These are phyloP conservation scores for Deroplatys truncata DNA, from an alignment of 2,888 invertebrate genomes.

Conservation along the genomic window DNA sequence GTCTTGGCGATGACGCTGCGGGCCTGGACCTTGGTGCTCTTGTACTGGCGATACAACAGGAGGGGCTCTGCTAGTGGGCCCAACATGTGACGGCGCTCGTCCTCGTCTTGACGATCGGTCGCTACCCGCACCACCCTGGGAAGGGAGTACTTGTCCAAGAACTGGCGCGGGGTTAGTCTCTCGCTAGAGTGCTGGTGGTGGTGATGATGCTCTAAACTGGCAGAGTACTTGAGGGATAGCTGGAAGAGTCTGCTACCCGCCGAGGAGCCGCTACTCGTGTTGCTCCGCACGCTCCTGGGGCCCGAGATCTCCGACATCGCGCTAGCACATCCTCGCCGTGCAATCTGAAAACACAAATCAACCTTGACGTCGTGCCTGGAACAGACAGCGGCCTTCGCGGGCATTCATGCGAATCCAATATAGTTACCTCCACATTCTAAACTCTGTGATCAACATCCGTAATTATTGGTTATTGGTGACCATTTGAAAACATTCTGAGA, in stretches of 20 bases:
- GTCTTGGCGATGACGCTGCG: constrained; percentile 43
- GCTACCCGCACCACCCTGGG: constrained; percentile 58
- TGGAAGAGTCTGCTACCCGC: neutral
- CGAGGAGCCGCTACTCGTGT: neutral
- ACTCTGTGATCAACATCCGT: neutral
- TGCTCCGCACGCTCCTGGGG: neutral
- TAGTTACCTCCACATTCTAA: neutral
- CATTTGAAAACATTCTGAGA: neutral
- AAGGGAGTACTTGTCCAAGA: constrained; percentile 58
- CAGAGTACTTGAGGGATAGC: neutral
- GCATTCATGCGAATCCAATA: neutral
- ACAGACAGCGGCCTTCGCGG: neutral
- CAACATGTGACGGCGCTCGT: neutral
- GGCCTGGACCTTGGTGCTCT: constrained; percentile 60
- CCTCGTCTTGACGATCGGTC: constrained; percentile 32
- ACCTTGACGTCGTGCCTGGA: neutral
- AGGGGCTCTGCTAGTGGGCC: constrained; percentile 52
- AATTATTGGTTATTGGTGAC: neutral
- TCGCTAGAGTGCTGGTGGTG: constrained; percentile 16
- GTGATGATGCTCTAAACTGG: neutral
- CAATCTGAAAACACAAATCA: neutral
- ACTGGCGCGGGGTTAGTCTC: constrained; percentile 42
- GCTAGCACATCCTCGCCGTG: neutral
- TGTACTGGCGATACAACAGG: constrained; percentile 58
- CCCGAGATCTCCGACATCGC: neutral